A percentile compares a stretch with the other conserved stretches of the same genome.
Conservation (phyloP, 2,113 vertebrate genomes). For the Crotalus tigris region DNA sequence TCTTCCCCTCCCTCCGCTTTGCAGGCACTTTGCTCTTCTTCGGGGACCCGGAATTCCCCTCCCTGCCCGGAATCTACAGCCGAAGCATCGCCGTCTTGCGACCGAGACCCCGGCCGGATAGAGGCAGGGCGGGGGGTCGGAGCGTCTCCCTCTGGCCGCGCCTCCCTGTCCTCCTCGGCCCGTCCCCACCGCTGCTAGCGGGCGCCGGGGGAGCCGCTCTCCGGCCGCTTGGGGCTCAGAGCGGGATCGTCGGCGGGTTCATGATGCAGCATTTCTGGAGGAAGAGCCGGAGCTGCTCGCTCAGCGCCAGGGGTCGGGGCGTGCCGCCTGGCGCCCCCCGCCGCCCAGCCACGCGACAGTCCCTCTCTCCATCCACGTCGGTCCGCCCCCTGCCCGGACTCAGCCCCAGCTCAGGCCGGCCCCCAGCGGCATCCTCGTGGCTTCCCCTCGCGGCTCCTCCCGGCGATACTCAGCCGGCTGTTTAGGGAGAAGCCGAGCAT, state of each 20-base stretch:
- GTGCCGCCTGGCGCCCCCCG: neutral
- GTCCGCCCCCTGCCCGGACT: neutral
- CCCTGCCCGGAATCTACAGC: constrained; percentile 31
- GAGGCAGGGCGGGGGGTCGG: neutral
- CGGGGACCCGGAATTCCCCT: neutral
- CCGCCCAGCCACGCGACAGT: neutral
- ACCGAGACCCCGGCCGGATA: neutral
- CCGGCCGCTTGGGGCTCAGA: neutral
- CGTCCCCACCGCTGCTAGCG: neutral
- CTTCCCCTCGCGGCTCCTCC: neutral
- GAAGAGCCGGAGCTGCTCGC: constrained; percentile 1
- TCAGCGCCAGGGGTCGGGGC: neutral
- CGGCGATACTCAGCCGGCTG: neutral
- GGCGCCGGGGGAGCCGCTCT: neutral
- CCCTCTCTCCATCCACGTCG: neutral
- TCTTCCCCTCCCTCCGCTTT: neutral
- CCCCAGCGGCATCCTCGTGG: neutral
- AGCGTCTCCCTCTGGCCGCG: neutral
- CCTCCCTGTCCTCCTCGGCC: neutral
- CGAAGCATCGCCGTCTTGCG: constrained; percentile 7
- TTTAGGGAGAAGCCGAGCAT: neutral
- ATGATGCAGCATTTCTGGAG: constrained; percentile 62
- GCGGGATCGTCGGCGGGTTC: constrained; percentile 25
- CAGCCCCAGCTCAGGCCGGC: neutral
- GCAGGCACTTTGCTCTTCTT: neutral